These are phyloP conservation scores for Corythoichthys haematopterus DNA, from an alignment of 2,113 vertebrate genomes.

Conservation along the genomic window DNA sequence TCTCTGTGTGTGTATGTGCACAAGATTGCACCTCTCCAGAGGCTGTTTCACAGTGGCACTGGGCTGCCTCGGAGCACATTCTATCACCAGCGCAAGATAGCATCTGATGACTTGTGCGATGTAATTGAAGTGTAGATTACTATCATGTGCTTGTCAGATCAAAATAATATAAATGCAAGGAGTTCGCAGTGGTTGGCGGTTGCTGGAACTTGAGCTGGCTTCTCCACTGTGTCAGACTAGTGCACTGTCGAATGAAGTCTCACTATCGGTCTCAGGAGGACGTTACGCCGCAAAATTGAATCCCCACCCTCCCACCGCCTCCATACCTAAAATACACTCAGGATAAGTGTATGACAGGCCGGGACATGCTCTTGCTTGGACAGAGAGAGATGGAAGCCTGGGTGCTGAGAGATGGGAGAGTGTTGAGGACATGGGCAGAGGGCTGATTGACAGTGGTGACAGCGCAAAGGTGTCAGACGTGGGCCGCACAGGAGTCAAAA, in stretches of 20 bases:
- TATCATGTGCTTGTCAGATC: slow-evolving; percentile 70
- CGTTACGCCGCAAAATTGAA: slow-evolving; percentile 53
- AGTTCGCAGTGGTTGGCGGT: slow-evolving; percentile 31
- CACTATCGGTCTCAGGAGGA: slow-evolving; percentile 43
- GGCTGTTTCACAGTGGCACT: slow-evolving; percentile 62
- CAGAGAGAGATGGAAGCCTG: slow-evolving; percentile 31
- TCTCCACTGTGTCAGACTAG: slow-evolving; percentile 39
- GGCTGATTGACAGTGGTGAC: slow-evolving; percentile 59
- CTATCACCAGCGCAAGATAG: slow-evolving; percentile 63
- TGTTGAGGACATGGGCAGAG: slow-evolving; percentile 46
- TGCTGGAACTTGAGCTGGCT: slow-evolving; percentile 36
- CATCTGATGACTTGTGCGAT: slow-evolving; percentile 71
- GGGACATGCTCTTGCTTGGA: slow-evolving; percentile 47
- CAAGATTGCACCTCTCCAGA: slow-evolving; percentile 55
- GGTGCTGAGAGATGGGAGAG: slow-evolving; percentile 41
- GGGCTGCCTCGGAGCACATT: slow-evolving; percentile 68
- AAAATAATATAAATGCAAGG: slow-evolving; percentile 68
- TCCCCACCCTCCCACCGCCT: slow-evolving; percentile 12
- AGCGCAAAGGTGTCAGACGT: slow-evolving; percentile 49
- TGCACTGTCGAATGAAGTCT: slow-evolving; percentile 43
- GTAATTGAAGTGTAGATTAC: slow-evolving; percentile 75
- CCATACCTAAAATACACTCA: slow-evolving; percentile 29
- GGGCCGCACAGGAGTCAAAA: slow-evolving; percentile 33
- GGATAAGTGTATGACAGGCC: slow-evolving; percentile 53
- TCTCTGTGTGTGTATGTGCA: slow-evolving; percentile 5